Percentiles rank a stretch among this genome's conserved stretches.
phyloP scores from a whole-genome alignment of 2,113 vertebrate species.

The Zosterops lateralis region DNA sequence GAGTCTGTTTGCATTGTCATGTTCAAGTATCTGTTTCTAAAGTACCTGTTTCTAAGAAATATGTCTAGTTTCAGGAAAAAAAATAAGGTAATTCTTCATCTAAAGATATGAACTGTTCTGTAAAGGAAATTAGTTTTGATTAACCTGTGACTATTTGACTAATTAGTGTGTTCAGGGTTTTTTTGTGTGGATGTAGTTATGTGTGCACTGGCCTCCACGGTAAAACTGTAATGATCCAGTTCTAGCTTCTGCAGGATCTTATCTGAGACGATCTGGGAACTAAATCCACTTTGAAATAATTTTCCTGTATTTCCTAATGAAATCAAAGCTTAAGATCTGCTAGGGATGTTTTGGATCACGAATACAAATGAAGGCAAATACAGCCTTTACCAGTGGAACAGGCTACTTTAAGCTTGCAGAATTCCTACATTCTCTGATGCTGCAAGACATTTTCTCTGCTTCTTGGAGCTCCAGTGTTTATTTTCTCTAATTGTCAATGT shows the following conservation, averaged over 20 bases:
- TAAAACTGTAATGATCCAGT: background rate
- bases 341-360: background rate
- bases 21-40: background rate
- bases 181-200: background rate
- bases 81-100: background rate
- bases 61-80: background rate
- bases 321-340: background rate
- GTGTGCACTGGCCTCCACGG: no score
- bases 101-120: background rate
- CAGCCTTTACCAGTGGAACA: background rate
- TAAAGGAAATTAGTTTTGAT: background rate
- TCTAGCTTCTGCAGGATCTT: background rate
- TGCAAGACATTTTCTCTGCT: background rate
- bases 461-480: background rate
- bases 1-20: background rate
- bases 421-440: background rate
- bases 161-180: background rate
- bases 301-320: background rate
- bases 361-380: background rate
- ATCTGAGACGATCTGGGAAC: background rate
- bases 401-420: background rate
- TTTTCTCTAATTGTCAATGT: background rate
- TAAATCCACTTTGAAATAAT: background rate
- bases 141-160: background rate
- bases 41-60: background rate